These are phyloP conservation scores for Microplitis deprimator DNA, from an alignment of 2,888 invertebrate genomes.

Conservation along the genomic window DNA sequence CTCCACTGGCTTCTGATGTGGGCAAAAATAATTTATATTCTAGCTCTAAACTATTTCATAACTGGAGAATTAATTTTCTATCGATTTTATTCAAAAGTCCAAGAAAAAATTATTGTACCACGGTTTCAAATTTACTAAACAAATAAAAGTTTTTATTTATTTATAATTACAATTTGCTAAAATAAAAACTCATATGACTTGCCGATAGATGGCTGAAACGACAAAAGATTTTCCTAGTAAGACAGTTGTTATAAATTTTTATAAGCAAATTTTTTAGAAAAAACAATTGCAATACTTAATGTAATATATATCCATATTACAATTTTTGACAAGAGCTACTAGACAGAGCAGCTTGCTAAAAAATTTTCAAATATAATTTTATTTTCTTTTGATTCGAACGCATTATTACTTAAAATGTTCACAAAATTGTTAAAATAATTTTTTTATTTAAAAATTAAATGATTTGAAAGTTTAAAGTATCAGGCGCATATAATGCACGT, in stretches of 20 bases:
- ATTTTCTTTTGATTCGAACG: too few species aligned
- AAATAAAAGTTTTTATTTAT: too few species aligned
- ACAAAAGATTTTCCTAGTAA: neutral
- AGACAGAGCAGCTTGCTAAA: too few species aligned
- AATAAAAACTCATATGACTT: neutral
- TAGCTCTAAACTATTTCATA: too few species aligned
- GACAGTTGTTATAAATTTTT: neutral
- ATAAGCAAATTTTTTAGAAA: neutral
- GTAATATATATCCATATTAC: conserved; percentile 35
- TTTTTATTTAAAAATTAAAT: neutral
- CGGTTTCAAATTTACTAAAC: too few species aligned
- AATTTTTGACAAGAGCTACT: conserved; percentile 26
- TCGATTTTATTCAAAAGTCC: too few species aligned
- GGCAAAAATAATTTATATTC: too few species aligned
- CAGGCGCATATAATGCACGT: neutral
- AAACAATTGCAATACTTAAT: conserved; percentile 33
- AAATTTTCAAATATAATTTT: too few species aligned
- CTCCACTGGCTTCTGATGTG: too few species aligned
- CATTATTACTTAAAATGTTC: neutral
- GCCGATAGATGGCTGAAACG: neutral
- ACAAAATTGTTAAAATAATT: neutral
- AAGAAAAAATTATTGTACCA: too few species aligned
- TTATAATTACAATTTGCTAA: too few species aligned
- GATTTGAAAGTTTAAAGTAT: neutral
- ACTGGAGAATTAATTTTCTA: too few species aligned